Percentiles rank a stretch among this genome's conserved stretches.
Conservation (phyloP, 2,888 invertebrate species). For the Pristionchus maxplancki region DNA sequence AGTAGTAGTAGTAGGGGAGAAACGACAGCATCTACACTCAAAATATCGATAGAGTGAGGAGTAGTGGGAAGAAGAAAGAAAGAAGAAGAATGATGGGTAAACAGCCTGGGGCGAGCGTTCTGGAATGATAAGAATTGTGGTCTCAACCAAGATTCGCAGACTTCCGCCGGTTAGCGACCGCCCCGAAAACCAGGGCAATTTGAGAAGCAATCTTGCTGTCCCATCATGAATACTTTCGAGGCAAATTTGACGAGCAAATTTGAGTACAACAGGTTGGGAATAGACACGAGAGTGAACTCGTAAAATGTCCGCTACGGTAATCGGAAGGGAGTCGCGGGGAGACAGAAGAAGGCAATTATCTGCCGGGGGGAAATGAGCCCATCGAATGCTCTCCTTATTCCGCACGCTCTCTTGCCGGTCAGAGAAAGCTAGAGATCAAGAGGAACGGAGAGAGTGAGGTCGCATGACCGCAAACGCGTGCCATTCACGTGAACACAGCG, state of each 20-base stretch:
- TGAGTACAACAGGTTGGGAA: background rate
- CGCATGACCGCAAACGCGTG: background rate
- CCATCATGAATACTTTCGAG: background rate
- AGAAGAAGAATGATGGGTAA: conserved; percentile 52
- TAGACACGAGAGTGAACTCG: background rate
- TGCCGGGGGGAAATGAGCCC: background rate
- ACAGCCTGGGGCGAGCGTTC: conserved; percentile 54
- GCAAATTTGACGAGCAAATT: background rate
- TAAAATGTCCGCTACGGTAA: conserved; percentile 23
- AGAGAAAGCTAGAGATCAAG: too few species aligned
- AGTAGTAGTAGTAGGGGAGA: conserved; percentile 42
- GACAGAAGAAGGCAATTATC: background rate
- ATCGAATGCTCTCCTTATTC: background rate
- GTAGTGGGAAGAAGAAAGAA: background rate
- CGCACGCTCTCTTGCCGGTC: background rate
- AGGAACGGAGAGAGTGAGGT: conserved; percentile 12
- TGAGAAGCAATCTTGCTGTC: background rate
- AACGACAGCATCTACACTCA: conserved; percentile 33
- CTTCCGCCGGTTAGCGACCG: background rate
- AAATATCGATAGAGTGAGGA: conserved; percentile 18
- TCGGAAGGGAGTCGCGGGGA: background rate
- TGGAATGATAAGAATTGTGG: background rate
- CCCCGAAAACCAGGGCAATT: background rate
- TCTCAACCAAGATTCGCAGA: background rate
- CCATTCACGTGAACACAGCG: background rate